A percentile compares a stretch with the other conserved stretches of the same genome.
phyloP scores from a whole-genome alignment of 2,888 invertebrate species.

The Cotesia congregata region DNA sequence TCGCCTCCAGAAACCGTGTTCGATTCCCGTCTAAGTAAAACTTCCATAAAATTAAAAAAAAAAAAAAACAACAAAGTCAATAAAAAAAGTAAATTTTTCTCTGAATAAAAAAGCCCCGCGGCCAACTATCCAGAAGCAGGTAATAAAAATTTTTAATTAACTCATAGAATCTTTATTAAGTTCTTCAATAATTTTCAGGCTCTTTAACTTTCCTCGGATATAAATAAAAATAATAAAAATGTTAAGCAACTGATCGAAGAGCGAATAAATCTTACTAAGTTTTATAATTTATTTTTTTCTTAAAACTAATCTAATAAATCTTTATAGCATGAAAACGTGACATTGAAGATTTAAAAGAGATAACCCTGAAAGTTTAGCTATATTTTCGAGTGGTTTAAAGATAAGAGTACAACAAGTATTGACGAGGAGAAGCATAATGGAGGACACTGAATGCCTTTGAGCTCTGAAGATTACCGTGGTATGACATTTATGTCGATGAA shows the following conservation, averaged over 20 bases:
- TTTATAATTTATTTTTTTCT: not conserved
- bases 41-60: no score
- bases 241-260: not conserved
- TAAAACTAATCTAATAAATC: conserved; percentile 19
- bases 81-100: no score
- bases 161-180: not conserved
- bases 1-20: no score
- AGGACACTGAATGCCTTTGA: not conserved
- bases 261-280: not conserved
- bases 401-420: not conserved
- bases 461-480: conserved; percentile 12
- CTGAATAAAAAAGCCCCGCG: not conserved
- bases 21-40: no score
- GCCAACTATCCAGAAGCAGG: not conserved
- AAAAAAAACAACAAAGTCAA: no score
- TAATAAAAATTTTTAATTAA: not conserved
- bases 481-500: conserved; percentile 27
- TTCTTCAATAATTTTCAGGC: not conserved
- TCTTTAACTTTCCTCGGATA: not conserved
- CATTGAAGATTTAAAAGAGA: conserved; percentile 9
- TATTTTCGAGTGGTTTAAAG: conserved; percentile 7
- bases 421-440: not conserved
- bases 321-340: conserved; percentile 1
- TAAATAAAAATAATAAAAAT: not conserved
- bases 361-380: conserved; percentile 4